Base-by-base conservation (phyloP, 2,797 vertebrate genomes). In the Notolepis coatsorum region DNA sequence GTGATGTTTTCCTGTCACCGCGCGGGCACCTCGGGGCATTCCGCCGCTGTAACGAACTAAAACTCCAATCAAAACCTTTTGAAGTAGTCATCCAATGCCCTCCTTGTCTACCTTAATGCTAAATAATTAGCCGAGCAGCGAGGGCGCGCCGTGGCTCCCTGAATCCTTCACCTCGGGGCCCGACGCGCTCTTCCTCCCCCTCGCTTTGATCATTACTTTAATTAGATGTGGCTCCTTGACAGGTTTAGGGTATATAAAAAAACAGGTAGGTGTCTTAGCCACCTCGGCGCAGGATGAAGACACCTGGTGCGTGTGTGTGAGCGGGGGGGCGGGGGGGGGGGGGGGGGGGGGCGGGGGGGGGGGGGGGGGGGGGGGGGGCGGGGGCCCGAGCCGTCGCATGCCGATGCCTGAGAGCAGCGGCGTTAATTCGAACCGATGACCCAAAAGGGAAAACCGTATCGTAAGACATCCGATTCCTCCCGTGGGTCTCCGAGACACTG, bases 51-150 rank as follows among this genome's bases (percentile, higher is more conserved):
- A 89, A 89, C 81, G 48, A 86, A 89, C 76, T 77, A 69, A 85
- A 75, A 88, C 88, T 80, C 89, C 89, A 91, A 92, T 93, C 92
- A 90, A 87, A n/a, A 89, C 91, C 89, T 92, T 89, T 77, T 91
- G 92, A 93, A 91, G 93, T 92, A 88, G 90, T 93, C 92, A 90
- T 90, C 88, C 89, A 87, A n/a, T 82, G 79, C 83, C 72, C n/a
- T n/a, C n/a, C n/a, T n/a, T n/a, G 81, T 92, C 92, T 92, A 93
- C 91, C 92, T 93, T 94, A 93, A 93, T 93, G 87, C 90, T 91
- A 91, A 92, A 93, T 93, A 93, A 93, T 93, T 93, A 92, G 90
- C n/a, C n/a, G n/a, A n/a, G n/a, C n/a, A n/a, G n/a, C 91, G 35
- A 84, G 81, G 56, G 68, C 75, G 74, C 67, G 52, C n/a, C 56